Base-by-base conservation (phyloP, 92 coral and sea anemone species). In the Zoanthus sociatus region DNA sequence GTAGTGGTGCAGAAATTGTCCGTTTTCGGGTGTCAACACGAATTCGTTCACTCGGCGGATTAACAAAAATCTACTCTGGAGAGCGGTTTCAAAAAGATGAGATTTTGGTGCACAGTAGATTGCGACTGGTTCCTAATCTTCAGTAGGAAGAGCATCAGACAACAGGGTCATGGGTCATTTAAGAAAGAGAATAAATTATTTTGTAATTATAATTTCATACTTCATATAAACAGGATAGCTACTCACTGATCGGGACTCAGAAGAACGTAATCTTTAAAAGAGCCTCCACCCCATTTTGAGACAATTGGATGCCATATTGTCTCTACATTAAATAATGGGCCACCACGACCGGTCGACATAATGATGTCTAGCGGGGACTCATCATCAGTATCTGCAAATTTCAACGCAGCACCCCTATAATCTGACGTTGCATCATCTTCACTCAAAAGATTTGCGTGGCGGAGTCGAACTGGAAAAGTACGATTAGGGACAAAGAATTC, bases 401-500 rank as follows among this genome's bases (percentile, higher is more conserved):
- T 90, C 58, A 90, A 84, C 3, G 92, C 58, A 9, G 88, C 87
- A 31, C 89, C 83, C 63, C 92, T 78, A 12, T 78, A 87, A 31
- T 90, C 89, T 17, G 92, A 58, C 48, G 61, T 60, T 26, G 92
- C 92, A 44, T 90, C 92, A 42, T 90, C 92, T 7, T 54, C 68
- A 53, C 5, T 21, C 21, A 71, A 9, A 5, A 85, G 61, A 78
- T 83, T 83, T 26, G 74, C 88, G 77, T 91, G 93, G 56, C 93
- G 93, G 30, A 91, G 76, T 15, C 93, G 78, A 51, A 84, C 86
- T 13, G 82, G 73, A 26, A 91, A 91, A 14, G 82, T 61, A 21
- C 58, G 54, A 31, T 86, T 91, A n/a, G 93, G 76, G n/a, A 42
- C 71, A 64, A 91, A 91, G 15, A 91, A 91, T 33, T 87, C 91